Evolutionary conservation across 2,888 invertebrate species (phyloP).

Genomic region (Eumerus sabulonum): DNA sequence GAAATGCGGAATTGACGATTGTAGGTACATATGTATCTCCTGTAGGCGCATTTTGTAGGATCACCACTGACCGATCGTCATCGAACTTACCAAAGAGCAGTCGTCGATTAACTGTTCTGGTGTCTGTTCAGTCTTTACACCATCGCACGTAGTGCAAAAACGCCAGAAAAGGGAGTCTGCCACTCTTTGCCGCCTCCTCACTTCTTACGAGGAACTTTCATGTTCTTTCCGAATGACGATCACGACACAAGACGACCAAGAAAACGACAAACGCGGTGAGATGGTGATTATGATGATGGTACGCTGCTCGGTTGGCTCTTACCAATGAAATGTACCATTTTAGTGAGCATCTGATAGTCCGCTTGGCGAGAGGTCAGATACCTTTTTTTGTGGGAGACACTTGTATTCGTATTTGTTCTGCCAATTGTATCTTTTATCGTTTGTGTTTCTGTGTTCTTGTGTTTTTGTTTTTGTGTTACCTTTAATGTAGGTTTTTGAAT

Average conservation of each 20-base stretch:
- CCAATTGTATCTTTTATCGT: constrained; percentile 29
- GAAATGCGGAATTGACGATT: constrained; percentile 47
- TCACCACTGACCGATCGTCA: constrained; percentile 55
- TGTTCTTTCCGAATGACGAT: constrained; percentile 53
- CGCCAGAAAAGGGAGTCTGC: constrained; percentile 59
- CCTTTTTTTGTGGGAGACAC: constrained; percentile 63
- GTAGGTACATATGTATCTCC: constrained; percentile 14
- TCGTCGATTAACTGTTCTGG: constrained; percentile 53
- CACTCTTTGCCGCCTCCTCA: constrained; percentile 41
- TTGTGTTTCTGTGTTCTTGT: constrained; percentile 25
- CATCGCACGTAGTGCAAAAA: constrained; percentile 1
- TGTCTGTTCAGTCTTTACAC: constrained; percentile 25
- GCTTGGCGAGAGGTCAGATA: constrained; percentile 77
- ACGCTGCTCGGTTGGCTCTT: constrained; percentile 56
- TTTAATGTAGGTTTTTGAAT: constrained; percentile 6
- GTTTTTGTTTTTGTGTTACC: constrained; percentile 27
- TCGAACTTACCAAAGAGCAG: constrained; percentile 36
- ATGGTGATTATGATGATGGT: constrained; percentile 60
- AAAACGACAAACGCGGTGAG: constrained; percentile 27
- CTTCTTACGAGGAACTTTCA: constrained; percentile 46
- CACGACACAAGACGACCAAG: constrained; percentile 25
- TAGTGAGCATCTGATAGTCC: constrained; percentile 79
- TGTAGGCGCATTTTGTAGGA: constrained; percentile 22
- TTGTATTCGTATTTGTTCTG: no score
- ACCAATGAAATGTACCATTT: constrained; percentile 74